phyloP scores from a whole-genome alignment of 1,140 invertebrate genomes.

The Drosophila nigromelanica region DNA sequence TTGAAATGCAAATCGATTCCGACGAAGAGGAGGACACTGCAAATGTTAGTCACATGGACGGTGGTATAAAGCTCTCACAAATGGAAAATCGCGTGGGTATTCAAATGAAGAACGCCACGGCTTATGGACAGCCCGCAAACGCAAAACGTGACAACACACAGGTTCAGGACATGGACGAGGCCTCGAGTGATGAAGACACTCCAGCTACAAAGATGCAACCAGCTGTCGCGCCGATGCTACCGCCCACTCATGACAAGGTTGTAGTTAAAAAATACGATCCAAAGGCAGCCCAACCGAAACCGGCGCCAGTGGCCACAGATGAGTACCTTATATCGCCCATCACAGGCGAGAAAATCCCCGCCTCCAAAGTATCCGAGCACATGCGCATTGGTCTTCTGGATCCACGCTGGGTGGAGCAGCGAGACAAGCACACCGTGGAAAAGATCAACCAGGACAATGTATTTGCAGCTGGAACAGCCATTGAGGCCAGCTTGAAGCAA shows the following conservation, averaged over 20 bases:
- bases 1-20: conserved; percentile 88
- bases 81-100: conserved; percentile 87
- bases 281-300: conserved; percentile 88
- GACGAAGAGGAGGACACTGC: conserved; percentile 88
- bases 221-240: conserved; percentile 88
- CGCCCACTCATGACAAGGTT: conserved; percentile 96
- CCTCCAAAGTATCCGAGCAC: conserved; percentile 98
- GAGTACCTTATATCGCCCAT: conserved; percentile 99
- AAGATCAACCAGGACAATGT: conserved; percentile 83
- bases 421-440: conserved; percentile 94
- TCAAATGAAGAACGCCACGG: conserved; percentile 83
- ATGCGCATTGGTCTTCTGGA: conserved; percentile 98
- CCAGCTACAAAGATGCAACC: conserved; percentile 84
- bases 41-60: conserved; percentile 58
- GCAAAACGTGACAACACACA: conserved; percentile 84
- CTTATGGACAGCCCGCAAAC: conserved; percentile 71
- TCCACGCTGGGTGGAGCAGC: conserved; percentile 98
- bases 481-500: conserved; percentile 97
- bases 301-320: conserved; percentile 87
- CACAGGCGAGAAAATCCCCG: conserved; percentile 98
- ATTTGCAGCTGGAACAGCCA: conserved; percentile 94
- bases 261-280: conserved; percentile 99
- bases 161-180: conserved; percentile 96
- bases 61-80: conserved; percentile 84
- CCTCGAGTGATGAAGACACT: conserved; percentile 90